Conservation (phyloP, 2,113 vertebrate genomes). For the Willisornis vidua region DNA sequence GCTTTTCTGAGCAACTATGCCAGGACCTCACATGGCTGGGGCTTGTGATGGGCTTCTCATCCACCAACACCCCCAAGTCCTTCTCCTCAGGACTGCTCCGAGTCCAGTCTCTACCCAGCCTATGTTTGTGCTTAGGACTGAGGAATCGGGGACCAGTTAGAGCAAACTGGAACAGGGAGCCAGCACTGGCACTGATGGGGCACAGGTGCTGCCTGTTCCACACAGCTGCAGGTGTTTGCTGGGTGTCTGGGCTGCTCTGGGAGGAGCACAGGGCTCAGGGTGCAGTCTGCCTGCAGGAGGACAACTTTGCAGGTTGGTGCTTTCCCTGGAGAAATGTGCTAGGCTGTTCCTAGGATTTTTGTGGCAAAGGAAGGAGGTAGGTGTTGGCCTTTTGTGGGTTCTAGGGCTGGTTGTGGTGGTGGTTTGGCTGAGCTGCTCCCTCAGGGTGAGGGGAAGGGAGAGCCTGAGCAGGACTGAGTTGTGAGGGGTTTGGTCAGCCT, state of each 20-base stretch:
- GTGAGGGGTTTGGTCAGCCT: not conserved
- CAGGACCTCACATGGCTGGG: not conserved
- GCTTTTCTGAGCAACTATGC: not conserved
- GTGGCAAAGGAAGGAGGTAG: not conserved
- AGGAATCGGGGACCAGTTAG: not conserved
- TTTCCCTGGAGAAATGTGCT: accelerated
- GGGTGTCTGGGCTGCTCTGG: not conserved
- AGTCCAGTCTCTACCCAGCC: not conserved
- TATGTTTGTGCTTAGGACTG: not conserved
- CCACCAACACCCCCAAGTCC: not conserved
- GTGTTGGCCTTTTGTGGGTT: too few relatives aligned
- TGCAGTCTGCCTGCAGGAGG: not conserved
- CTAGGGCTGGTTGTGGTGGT: not conserved
- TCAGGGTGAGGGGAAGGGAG: not conserved
- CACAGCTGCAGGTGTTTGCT: accelerated
- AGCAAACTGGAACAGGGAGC: not conserved
- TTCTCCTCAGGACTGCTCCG: not conserved
- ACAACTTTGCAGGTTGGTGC: not conserved
- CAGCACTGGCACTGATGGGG: not conserved
- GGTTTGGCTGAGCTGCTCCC: not conserved
- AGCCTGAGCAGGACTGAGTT: not conserved
- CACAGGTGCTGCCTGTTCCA: accelerated
- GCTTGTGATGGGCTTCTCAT: not conserved
- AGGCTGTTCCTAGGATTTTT: not conserved
- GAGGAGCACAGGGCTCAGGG: not conserved